Evolutionary conservation across 2,797 vertebrate species (phyloP).

Genomic region (Danio tinwini): DNA sequence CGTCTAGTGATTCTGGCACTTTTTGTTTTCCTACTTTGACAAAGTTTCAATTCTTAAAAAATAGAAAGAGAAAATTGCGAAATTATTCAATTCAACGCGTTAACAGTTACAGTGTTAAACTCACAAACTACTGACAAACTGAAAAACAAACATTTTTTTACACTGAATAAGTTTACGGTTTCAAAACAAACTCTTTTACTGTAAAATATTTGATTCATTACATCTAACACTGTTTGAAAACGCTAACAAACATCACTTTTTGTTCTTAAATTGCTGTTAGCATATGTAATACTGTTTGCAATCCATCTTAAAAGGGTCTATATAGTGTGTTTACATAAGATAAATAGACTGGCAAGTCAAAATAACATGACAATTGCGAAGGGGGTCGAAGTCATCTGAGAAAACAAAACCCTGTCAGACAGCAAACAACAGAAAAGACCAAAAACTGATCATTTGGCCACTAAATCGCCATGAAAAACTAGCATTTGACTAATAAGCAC

Average conservation of each 20-base stretch:
- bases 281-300: background rate
- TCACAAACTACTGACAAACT: too few species aligned
- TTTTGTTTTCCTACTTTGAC: slow-evolving; percentile 26
- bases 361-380: slow-evolving; percentile 35
- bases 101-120: too few species aligned
- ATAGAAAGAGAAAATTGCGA: background rate
- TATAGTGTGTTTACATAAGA: slow-evolving; percentile 33
- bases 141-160: background rate
- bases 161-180: background rate
- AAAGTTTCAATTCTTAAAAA: slow-evolving; percentile 32
- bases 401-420: slow-evolving; percentile 38
- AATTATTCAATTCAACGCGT: too few species aligned
- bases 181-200: background rate
- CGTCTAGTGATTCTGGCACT: slow-evolving; percentile 14
- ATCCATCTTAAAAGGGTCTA: background rate
- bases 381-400: slow-evolving; percentile 9
- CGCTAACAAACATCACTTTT: background rate
- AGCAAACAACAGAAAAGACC: background rate
- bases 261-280: too few species aligned
- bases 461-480: background rate
- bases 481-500: too few species aligned
- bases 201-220: background rate
- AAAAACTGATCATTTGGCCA: background rate
- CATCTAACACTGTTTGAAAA: background rate
- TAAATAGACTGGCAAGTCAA: slow-evolving; percentile 38